Conservation (phyloP, 2,888 invertebrate genomes). For the Nomada lathburiana region DNA sequence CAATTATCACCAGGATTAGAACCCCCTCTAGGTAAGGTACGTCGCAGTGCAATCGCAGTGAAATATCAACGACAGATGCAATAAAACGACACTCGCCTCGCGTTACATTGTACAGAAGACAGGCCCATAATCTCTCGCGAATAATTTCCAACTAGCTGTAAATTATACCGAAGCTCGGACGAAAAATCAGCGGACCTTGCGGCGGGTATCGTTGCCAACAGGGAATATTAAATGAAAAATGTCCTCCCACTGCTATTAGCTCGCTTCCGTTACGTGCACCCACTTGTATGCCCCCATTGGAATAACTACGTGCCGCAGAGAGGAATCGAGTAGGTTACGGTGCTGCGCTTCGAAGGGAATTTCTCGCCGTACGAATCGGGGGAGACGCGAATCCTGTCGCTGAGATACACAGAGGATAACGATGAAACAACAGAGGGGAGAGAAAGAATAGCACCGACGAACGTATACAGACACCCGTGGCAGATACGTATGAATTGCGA, state of each 20-base stretch:
- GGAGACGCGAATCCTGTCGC: conserved; percentile 18
- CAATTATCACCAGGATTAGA: too few relatives aligned
- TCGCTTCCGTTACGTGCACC: conserved; percentile 52
- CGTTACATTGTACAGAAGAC: not conserved
- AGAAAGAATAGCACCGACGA: conserved; percentile 29
- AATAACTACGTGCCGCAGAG: conserved; percentile 9
- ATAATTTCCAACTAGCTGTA: conserved; percentile 7
- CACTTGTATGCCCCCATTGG: conserved; percentile 47
- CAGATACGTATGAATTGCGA: conserved; percentile 3
- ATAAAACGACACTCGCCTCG: not conserved
- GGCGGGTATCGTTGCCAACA: conserved; percentile 24
- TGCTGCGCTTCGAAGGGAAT: conserved; percentile 21
- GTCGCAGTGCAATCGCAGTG: too few relatives aligned
- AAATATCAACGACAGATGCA: too few relatives aligned
- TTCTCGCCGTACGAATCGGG: conserved; percentile 38
- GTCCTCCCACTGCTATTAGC: conserved; percentile 36
- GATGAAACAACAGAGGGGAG: conserved; percentile 23
- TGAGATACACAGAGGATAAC: conserved; percentile 25
- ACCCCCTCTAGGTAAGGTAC: too few relatives aligned
- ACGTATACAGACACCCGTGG: not conserved
- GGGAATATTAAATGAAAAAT: conserved; percentile 54
- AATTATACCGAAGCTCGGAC: not conserved
- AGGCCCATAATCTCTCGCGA: conserved; percentile 1
- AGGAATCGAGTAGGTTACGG: conserved; percentile 45
- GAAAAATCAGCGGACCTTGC: conserved; percentile 14